Conservation (phyloP, 2,888 invertebrate species). For the Siphonodentalium dalli region DNA sequence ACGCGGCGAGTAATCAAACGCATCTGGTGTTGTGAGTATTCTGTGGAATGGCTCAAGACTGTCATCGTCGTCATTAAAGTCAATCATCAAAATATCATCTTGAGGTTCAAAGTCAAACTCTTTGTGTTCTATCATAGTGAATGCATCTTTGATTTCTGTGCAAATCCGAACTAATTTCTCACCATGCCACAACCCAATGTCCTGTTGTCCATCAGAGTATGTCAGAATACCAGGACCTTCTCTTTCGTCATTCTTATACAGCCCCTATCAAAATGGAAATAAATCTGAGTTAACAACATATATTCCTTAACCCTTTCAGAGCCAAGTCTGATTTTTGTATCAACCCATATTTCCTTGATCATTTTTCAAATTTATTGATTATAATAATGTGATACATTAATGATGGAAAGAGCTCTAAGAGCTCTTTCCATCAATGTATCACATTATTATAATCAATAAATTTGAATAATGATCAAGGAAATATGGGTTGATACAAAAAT, state of each 20-base stretch:
- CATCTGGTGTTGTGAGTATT: slow-evolving; percentile 22
- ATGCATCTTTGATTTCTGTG: slow-evolving; percentile 43
- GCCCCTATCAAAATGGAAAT: slow-evolving; percentile 44
- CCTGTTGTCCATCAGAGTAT: slow-evolving; percentile 56
- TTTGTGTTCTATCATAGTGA: slow-evolving; percentile 53
- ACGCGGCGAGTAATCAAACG: slow-evolving; percentile 31
- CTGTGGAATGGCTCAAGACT: slow-evolving; percentile 11
- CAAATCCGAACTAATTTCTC: slow-evolving; percentile 59
- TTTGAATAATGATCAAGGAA: too few relatives aligned
- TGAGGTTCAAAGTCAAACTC: slow-evolving; percentile 54
- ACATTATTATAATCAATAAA: too few relatives aligned
- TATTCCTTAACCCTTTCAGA: too few relatives aligned
- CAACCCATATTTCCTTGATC: too few relatives aligned
- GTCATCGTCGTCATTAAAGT: slow-evolving; percentile 23
- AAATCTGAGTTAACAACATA: too few relatives aligned
- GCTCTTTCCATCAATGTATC: too few relatives aligned
- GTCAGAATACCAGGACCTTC: slow-evolving; percentile 62
- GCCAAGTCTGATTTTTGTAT: too few relatives aligned
- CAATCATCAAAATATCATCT: slow-evolving; percentile 42
- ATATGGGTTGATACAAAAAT: too few relatives aligned
- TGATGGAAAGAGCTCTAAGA: too few relatives aligned
- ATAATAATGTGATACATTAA: too few relatives aligned
- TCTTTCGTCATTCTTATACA: slow-evolving; percentile 61
- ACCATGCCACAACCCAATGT: slow-evolving; percentile 63
- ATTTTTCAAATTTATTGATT: too few relatives aligned